A percentile compares a stretch with the other conserved stretches of the same genome.
phyloP scores from a whole-genome alignment of 2,888 invertebrate genomes.

The Agrochola macilenta region DNA sequence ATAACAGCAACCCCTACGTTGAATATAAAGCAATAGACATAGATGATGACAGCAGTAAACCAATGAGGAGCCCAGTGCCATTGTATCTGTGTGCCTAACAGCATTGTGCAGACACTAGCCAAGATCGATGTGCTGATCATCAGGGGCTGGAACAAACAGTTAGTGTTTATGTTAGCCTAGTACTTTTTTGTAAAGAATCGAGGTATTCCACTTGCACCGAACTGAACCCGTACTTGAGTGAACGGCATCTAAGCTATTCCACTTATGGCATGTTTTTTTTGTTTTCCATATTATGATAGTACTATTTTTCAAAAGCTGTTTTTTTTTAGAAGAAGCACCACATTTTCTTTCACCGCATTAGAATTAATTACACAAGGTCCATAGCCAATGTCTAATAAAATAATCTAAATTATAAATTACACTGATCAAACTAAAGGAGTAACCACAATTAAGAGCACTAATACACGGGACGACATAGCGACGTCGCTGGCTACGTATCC shows the following conservation, averaged over 20 bases:
- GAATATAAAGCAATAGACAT: slow-evolving; percentile 81
- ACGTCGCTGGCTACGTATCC: too few species aligned
- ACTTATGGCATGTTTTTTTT: not conserved
- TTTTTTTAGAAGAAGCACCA: not conserved
- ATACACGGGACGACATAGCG: too few species aligned
- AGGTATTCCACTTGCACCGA: not conserved
- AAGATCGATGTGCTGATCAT: slow-evolving; percentile 74
- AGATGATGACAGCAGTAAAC: slow-evolving; percentile 80
- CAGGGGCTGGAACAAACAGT: slow-evolving; percentile 71
- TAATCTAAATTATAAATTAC: too few species aligned
- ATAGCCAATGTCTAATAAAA: too few species aligned
- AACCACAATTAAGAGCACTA: not conserved
- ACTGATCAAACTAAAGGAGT: not conserved
- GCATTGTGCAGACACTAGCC: slow-evolving; percentile 75
- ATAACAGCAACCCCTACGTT: slow-evolving; percentile 86
- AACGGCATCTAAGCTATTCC: not conserved
- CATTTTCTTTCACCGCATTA: not conserved
- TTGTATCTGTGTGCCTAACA: slow-evolving; percentile 79
- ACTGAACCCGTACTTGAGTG: not conserved
- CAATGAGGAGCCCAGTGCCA: slow-evolving; percentile 79
- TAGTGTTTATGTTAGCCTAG: not conserved
- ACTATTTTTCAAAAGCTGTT: not conserved
- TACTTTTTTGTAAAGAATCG: not conserved
- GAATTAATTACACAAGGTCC: not conserved
- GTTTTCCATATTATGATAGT: not conserved